Evolutionary conservation across 1,140 invertebrate genomes (phyloP).

Genomic region (Trichomalopsis sarcophagae): DNA sequence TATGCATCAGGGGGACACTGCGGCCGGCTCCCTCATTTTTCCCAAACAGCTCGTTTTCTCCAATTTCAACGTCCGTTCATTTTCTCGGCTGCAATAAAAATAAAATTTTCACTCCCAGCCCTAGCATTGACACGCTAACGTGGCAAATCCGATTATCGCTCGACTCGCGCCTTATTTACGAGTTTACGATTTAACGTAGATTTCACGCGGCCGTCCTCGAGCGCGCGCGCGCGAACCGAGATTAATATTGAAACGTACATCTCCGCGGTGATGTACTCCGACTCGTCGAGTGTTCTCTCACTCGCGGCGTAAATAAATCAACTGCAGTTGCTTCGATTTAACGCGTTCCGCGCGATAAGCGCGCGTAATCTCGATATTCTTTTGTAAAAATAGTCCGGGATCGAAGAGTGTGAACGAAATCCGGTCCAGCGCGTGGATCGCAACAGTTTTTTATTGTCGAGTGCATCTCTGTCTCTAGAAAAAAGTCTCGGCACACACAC

Average conservation of each 20-base stretch:
- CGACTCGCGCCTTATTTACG: constrained; percentile 29
- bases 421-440: no score
- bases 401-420: no score
- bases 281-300: neutral
- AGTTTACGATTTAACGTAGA: constrained; percentile 30
- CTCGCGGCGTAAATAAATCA: neutral
- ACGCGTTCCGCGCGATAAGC: no score
- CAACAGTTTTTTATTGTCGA: no score
- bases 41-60: neutral
- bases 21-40: neutral
- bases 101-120: constrained; percentile 11
- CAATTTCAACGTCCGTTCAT: no score
- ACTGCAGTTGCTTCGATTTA: no score
- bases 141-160: constrained; percentile 40
- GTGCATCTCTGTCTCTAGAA: no score
- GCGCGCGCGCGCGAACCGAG: neutral
- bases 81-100: neutral
- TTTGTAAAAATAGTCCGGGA: no score
- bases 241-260: neutral
- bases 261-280: neutral
- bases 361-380: no score
- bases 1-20: constrained; percentile 3
- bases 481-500: no score
- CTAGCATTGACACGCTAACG: constrained; percentile 33
- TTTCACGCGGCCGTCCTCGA: constrained; percentile 31